A percentile compares a stretch with the other conserved stretches of the same genome.
These are phyloP conservation scores for pig (Sus scrofa) DNA, from an alignment of 2,113 vertebrate genomes.

Conservation along the genomic window DNA sequence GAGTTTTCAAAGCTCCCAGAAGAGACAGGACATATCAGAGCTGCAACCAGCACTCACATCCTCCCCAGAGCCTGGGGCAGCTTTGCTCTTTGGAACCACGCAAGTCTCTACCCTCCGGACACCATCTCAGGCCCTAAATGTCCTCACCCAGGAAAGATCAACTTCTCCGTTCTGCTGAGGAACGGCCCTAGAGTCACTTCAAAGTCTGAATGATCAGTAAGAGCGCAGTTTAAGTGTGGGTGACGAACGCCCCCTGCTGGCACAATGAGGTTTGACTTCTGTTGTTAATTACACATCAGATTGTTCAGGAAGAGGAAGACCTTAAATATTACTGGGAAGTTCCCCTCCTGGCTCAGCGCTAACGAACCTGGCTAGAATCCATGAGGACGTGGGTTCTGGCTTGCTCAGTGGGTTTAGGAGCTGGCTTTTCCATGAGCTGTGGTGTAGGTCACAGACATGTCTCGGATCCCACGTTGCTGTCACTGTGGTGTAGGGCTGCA, in stretches of 20 bases:
- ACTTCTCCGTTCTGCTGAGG: fast-evolving
- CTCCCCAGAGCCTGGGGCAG: not conserved
- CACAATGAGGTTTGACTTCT: not conserved
- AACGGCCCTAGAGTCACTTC: fast-evolving
- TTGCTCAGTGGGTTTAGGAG: too few species aligned
- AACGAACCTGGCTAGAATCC: too few species aligned
- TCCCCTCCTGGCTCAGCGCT: too few species aligned
- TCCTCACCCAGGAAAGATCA: not conserved
- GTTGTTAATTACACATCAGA: not conserved
- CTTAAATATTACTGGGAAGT: not conserved
- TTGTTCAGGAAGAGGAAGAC: not conserved
- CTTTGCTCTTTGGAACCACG: not conserved
- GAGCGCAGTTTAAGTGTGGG: slow-evolving; percentile 24
- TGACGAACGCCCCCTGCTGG: slow-evolving; percentile 71
- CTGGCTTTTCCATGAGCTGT: too few species aligned
- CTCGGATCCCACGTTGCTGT: too few species aligned
- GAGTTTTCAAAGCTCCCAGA: not conserved
- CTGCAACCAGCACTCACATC: not conserved
- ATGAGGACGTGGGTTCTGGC: too few species aligned
- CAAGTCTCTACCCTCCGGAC: not conserved
- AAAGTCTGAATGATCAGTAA: fast-evolving
- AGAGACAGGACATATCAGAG: not conserved
- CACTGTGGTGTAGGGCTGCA: too few species aligned
- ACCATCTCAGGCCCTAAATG: not conserved
- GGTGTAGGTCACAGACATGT: too few species aligned